Base-by-base conservation (phyloP, 2,888 invertebrate genomes). In the Pandemis corylana region DNA sequence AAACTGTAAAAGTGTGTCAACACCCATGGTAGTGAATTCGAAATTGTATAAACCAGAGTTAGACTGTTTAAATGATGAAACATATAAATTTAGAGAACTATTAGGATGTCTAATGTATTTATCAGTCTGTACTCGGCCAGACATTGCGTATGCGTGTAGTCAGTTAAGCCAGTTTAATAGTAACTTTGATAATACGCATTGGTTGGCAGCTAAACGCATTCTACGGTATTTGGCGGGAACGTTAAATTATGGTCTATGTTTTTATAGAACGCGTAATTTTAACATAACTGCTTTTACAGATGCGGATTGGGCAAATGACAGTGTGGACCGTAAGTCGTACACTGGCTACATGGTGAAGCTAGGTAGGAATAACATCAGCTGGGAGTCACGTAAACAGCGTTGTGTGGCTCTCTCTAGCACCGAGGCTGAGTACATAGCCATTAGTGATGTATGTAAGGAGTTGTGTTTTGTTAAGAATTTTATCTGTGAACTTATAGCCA, bases 131-230 rank as follows among this genome's bases (percentile, higher is more conserved):
- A 78, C 78, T 20, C 49, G 78, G 6, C 79, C 78, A 20, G 79
- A 79, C 42, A 78, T 79, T 44, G 9, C 77, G n/a, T 77, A 63
- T 71, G 51, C 76, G 13, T 71, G 63, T 41, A 77, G 76, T 67
- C 59, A 77, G 7, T 36, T 79, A 10, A 76, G 78, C 61, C 80
- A 80, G 41, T 79, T 77, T 73, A 76, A 67, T 71, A 76, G 68
- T 62, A 51, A 63, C 46, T 78, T 76, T 73, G 64, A 61, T 53
- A 59, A 12, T 4, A 41, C 41, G 5, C 64, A 64, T 46, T 64
- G 44, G 15, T 7, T 53, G 7, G 53, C 66, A 36, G 53, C 41
- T 5, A 67, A 53, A 41, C 65, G 65, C 10, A 41, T 67, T 6
- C 15, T 67, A 6, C 10, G 66, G 7, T 67, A 67, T n/a, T 51